Base-by-base conservation (phyloP, 2,888 invertebrate genomes). In the Cephonodes hylas region DNA sequence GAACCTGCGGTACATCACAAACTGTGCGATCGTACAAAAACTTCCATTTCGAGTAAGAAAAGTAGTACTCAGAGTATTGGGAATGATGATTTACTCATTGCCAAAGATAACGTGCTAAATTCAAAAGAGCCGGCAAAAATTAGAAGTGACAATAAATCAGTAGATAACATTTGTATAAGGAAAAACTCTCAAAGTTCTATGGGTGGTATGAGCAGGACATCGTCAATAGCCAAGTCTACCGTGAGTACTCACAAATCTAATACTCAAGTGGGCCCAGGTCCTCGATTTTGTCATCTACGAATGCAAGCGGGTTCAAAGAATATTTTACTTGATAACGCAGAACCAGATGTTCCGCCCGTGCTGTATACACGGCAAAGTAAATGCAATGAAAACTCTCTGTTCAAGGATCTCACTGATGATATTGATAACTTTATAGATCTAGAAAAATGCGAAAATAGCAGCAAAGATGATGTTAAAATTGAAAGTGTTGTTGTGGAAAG, bases 291-390 rank as follows among this genome's bases (percentile, higher is more conserved):
- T 75, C 95, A 96, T 59, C 93, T 96, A 77, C 93, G 96, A 42
- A 93, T 96, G 74, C 96, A 96, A 75, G 95, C 95, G 5, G 96
- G 96, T 5, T 96, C 96, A 10, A 96, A 95, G 78, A 97, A 96
- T 80, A 96, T 97, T 73, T 87, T 97, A 4, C 88, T 97, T 23
- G 96, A 96, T 82, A 96, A 96, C 74, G 95, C 95, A 34, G 95
- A 96, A 71, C 94, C 95, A 48, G 94, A 93, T 67, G 94, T 95
- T 27, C 94, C 95, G 13, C 96, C 96, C 0, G 94, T 96, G 34
- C 87, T 96, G 44, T 96, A 96, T 73, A 95, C 95, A 64, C 89
- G 94, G 8, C 94, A 94, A 66, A 93, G 88, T 66, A 93, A 90
- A 68, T 90, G 89, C 64, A 90, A 88, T 66, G 93, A 93, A 70